Conservation (phyloP, 2,888 invertebrate species). For the Dryobotodes eremita region DNA sequence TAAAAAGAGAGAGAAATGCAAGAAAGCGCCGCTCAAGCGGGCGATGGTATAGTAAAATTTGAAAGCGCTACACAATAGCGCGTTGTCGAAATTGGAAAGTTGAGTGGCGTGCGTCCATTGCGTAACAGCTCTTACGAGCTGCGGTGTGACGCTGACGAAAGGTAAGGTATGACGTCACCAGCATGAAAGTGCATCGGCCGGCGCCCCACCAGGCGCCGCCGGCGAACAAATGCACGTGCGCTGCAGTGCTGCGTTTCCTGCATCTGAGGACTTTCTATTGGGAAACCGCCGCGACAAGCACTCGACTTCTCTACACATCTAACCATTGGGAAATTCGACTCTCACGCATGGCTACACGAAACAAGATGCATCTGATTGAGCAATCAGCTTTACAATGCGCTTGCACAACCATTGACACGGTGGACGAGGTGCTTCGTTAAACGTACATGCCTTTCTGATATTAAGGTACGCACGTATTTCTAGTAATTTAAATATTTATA, state of each 20-base stretch:
- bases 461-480: constrained; percentile 26
- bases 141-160: constrained; percentile 89
- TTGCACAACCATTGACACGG: constrained; percentile 82
- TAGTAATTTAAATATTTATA: constrained; percentile 18
- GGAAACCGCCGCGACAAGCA: constrained; percentile 82
- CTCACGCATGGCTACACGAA: constrained; percentile 82
- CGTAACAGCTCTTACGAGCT: constrained; percentile 89
- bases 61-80: constrained; percentile 91
- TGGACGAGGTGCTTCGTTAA: constrained; percentile 67
- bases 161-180: constrained; percentile 88
- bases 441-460: constrained; percentile 61
- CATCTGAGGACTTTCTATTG: constrained; percentile 89
- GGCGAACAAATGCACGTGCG: constrained; percentile 74
- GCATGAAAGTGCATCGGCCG: constrained; percentile 90
- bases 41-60: constrained; percentile 89
- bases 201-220: constrained; percentile 78
- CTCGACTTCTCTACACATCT: constrained; percentile 79
- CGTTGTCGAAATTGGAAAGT: constrained; percentile 91
- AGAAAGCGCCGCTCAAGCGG: constrained; percentile 86
- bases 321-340: constrained; percentile 86
- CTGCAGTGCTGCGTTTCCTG: constrained; percentile 85
- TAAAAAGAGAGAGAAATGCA: constrained; percentile 87
- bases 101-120: constrained; percentile 88
- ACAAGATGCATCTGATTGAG: constrained; percentile 88
- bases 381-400: constrained; percentile 82